Conservation (phyloP, 2,888 invertebrate genomes). For the Acleris sparsana region DNA sequence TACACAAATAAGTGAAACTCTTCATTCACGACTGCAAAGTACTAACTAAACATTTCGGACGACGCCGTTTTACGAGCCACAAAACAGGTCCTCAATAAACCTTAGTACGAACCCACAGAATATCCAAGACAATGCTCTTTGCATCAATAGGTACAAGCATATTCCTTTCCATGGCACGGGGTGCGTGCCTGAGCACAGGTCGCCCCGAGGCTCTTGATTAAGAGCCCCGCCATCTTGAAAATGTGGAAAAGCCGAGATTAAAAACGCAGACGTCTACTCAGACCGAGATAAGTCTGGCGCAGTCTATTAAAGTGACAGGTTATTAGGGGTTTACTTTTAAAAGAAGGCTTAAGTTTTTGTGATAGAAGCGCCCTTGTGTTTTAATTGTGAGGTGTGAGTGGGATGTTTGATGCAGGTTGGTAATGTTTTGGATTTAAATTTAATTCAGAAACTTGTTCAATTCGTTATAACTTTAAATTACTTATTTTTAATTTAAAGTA, state of each 20-base stretch:
- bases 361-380: constrained; percentile 15
- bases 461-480: not conserved
- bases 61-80: not conserved
- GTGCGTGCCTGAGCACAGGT: constrained; percentile 39
- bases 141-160: not conserved
- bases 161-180: constrained; percentile 5
- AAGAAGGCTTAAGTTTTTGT: constrained; percentile 18
- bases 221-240: constrained; percentile 50
- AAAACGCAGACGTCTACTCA: constrained; percentile 46
- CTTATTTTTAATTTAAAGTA: too few species aligned
- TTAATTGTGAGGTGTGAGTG: constrained; percentile 19
- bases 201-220: constrained; percentile 53
- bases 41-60: too few species aligned
- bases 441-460: not conserved
- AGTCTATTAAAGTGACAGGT: constrained; percentile 38
- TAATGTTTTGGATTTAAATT: not conserved
- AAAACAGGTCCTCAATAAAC: constrained; percentile 1
- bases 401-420: not conserved
- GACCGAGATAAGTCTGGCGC: constrained; percentile 36
- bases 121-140: constrained; percentile 4
- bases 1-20: too few species aligned
- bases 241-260: constrained; percentile 60
- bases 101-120: too few species aligned
- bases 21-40: too few species aligned
- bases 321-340: constrained; percentile 32